These are phyloP conservation scores for Neoaliturus tenellus DNA, from an alignment of 2,888 invertebrate genomes.

Conservation along the genomic window DNA sequence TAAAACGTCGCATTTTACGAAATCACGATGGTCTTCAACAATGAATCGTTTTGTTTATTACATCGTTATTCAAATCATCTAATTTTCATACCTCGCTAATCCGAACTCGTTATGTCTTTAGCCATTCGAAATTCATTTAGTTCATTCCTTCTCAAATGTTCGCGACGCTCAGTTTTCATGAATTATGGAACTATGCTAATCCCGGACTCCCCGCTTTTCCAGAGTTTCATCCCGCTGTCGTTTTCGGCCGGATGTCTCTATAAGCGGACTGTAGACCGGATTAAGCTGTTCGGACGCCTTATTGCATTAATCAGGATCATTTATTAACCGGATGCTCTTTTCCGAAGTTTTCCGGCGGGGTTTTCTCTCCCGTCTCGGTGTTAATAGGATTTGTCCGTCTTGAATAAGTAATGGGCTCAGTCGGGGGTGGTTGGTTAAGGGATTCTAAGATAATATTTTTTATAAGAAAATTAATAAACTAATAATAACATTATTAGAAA, in stretches of 20 bases:
- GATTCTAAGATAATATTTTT: too few species aligned
- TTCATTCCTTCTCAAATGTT: conserved; percentile 1
- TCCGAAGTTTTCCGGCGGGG: neutral
- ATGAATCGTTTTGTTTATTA: neutral
- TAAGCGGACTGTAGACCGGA: neutral
- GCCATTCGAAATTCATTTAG: conserved; percentile 1
- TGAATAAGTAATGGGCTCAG: neutral
- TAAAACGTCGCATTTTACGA: neutral
- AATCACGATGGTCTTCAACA: neutral
- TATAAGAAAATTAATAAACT: too few species aligned
- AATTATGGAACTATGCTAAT: conserved; percentile 26
- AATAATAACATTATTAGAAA: too few species aligned
- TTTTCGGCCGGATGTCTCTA: neutral
- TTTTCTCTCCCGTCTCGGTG: neutral
- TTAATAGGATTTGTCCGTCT: neutral
- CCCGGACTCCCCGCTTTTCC: neutral
- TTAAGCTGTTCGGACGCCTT: neutral
- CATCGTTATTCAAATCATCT: neutral
- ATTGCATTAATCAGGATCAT: neutral
- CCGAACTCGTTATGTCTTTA: neutral
- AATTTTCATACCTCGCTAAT: conserved; percentile 3
- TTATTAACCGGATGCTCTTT: conserved; percentile 9
- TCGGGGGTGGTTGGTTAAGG: neutral
- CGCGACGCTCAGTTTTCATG: conserved; percentile 21
- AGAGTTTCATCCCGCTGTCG: neutral